These are phyloP conservation scores for Steatornis caripensis DNA, from an alignment of 2,113 vertebrate species.

Conservation along the genomic window DNA sequence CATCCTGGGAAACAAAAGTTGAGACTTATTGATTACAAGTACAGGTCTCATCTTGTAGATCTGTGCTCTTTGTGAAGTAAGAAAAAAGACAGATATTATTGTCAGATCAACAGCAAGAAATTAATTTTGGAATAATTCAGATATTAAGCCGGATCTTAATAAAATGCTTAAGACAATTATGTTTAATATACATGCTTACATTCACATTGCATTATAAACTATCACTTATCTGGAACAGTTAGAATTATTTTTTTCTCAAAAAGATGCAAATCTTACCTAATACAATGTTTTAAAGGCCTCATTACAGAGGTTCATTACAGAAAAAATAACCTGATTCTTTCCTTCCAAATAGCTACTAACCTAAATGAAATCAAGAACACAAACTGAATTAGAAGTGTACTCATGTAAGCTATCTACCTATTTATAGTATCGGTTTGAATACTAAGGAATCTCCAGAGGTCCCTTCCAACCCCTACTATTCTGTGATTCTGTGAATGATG, in stretches of 20 bases:
- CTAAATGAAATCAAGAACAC: neutral
- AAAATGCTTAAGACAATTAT: neutral
- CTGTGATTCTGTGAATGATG: too few relatives aligned
- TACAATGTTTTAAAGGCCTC: neutral
- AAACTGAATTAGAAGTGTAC: neutral
- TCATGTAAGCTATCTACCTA: neutral
- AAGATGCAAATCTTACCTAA: neutral
- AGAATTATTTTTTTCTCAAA: neutral
- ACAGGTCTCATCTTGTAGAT: neutral
- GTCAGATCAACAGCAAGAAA: neutral
- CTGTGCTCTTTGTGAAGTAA: neutral
- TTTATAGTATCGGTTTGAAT: fast-evolving
- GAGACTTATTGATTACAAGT: neutral
- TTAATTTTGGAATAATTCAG: neutral
- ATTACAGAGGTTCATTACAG: neutral
- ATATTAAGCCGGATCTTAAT: neutral
- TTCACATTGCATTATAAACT: neutral
- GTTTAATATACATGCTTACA: neutral
- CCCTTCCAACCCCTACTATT: too few relatives aligned
- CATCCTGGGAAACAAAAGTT: neutral
- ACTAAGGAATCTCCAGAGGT: fast-evolving
- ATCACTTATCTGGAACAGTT: neutral
- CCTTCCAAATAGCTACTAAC: neutral
- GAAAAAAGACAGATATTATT: fast-evolving
- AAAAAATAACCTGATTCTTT: neutral